Evolutionary conservation across 2,888 invertebrate genomes (phyloP).

Genomic region (Elegia similella): DNA sequence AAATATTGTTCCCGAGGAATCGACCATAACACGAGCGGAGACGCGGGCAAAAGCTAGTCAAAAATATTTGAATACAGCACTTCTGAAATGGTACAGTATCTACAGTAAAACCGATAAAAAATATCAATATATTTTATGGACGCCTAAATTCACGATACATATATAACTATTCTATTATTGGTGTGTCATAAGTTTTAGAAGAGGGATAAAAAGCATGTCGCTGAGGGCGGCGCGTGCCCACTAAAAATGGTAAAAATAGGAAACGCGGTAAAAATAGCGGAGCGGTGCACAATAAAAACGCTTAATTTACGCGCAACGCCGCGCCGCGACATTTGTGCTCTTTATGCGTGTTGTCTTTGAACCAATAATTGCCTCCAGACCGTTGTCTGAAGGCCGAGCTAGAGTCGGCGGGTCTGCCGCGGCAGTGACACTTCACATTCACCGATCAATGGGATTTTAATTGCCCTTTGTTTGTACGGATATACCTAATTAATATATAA

Average conservation of each 20-base stretch:
- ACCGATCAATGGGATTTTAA: constrained; percentile 21
- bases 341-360: constrained; percentile 79
- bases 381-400: constrained; percentile 49
- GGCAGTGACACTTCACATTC: constrained; percentile 5
- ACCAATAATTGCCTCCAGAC: constrained; percentile 68
- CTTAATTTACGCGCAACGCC: constrained; percentile 74
- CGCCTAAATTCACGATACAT: not conserved
- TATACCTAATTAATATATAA: constrained; percentile 8
- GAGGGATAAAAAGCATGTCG: constrained; percentile 57
- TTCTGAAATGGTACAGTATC: too few relatives aligned
- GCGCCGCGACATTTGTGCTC: constrained; percentile 72
- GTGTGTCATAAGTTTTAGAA: constrained; percentile 29
- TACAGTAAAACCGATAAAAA: too few relatives aligned
- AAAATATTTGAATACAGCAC: too few relatives aligned
- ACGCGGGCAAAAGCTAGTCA: too few relatives aligned
- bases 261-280: constrained; percentile 65
- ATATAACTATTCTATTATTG: constrained; percentile 6
- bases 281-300: constrained; percentile 69
- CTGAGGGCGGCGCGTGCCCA: constrained; percentile 66
- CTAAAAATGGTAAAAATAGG: constrained; percentile 69
- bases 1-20: too few relatives aligned
- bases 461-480: constrained; percentile 6
- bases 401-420: constrained; percentile 17
- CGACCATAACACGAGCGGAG: too few relatives aligned
- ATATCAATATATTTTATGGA: too few relatives aligned